These are phyloP conservation scores for Bombus consobrinus DNA, from an alignment of 1,140 invertebrate genomes.

Conservation along the genomic window DNA sequence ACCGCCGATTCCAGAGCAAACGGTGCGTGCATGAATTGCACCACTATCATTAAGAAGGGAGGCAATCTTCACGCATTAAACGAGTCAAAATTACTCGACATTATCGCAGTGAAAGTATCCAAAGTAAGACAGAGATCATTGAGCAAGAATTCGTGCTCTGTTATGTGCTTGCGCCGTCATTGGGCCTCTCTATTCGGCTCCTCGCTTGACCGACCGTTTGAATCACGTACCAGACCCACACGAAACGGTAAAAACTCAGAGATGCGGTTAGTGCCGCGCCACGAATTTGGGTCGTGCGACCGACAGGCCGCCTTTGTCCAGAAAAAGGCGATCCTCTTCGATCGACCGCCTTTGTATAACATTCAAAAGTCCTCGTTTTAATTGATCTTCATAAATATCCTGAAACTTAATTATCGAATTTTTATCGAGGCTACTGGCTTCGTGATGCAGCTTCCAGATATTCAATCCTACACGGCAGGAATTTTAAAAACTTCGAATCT, in stretches of 20 bases:
- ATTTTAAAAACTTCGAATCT: neutral
- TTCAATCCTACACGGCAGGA: neutral
- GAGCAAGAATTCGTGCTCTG: constrained; percentile 34
- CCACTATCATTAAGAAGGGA: neutral
- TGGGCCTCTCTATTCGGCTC: constrained; percentile 20
- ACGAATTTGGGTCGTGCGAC: constrained; percentile 53
- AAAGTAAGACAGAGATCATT: neutral
- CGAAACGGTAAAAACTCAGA: constrained; percentile 68
- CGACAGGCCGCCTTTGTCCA: constrained; percentile 10
- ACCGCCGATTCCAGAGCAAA: neutral
- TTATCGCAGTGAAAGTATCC: constrained; percentile 43
- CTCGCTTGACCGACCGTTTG: constrained; percentile 62
- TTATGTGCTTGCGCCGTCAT: neutral
- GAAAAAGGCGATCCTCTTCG: constrained; percentile 15
- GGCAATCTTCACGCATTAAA: neutral
- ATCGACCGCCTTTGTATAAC: constrained; percentile 14
- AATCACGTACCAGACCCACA: constrained; percentile 65
- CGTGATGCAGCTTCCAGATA: too few relatives aligned
- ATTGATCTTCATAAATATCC: neutral
- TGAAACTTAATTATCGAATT: neutral
- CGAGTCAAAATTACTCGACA: neutral
- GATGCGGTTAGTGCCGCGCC: constrained; percentile 30
- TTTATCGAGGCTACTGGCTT: neutral
- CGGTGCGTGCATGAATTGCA: neutral
- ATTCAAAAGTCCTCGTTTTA: neutral